phyloP scores from a whole-genome alignment of 92 coral and sea anemone species.

The Palythoa heliodiscus region DNA sequence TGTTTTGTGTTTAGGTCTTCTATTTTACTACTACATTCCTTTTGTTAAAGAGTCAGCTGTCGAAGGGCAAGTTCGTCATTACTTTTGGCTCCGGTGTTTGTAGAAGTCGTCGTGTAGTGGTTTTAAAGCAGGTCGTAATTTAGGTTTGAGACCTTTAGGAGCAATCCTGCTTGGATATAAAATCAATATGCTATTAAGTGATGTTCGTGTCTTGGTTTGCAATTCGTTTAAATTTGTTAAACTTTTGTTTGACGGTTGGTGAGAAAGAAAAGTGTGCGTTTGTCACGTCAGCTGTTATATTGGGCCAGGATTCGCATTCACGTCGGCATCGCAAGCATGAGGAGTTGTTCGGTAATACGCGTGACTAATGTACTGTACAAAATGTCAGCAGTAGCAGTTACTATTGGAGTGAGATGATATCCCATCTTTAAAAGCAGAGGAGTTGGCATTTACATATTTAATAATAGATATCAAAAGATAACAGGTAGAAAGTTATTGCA shows the following conservation, averaged over 20 bases:
- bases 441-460: background rate
- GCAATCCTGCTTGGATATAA: slow-evolving; percentile 3
- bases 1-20: background rate
- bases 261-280: slow-evolving; percentile 10
- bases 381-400: slow-evolving; percentile 1
- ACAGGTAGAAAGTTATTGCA: no score
- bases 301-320: slow-evolving; percentile 22
- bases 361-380: background rate
- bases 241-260: background rate
- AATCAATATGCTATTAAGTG: background rate
- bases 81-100: background rate
- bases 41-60: slow-evolving; percentile 2
- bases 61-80: background rate
- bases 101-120: no score
- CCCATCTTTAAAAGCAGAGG: background rate
- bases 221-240: slow-evolving; percentile 17
- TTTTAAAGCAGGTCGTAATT: background rate
- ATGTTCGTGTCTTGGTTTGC: slow-evolving; percentile 17
- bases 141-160: slow-evolving; percentile 8
- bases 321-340: slow-evolving; percentile 20
- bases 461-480: no score
- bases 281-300: slow-evolving; percentile 4
- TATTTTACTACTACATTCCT: slow-evolving; percentile 2
- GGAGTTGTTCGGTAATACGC: slow-evolving; percentile 5
- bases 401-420: background rate